Percentiles rank a stretch among this genome's conserved stretches.
These are phyloP conservation scores for Abscondita cerata DNA, from an alignment of 2,888 invertebrate genomes.

Conservation along the genomic window DNA sequence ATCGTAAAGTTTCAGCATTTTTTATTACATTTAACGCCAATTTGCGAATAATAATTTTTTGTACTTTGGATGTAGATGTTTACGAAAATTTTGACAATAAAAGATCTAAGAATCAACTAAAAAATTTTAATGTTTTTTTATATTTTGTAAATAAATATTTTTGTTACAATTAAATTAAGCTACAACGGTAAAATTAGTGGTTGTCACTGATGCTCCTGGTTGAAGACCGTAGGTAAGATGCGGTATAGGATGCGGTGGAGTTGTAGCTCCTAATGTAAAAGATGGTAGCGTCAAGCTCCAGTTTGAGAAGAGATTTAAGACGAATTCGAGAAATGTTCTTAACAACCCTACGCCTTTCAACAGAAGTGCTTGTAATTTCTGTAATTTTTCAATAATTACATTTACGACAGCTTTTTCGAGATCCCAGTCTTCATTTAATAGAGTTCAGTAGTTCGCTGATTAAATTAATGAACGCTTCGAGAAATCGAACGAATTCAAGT, in stretches of 20 bases:
- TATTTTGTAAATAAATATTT: no score
- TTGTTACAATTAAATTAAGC: no score
- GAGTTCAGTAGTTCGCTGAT: slow-evolving; percentile 42
- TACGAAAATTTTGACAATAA: no score
- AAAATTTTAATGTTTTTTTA: no score
- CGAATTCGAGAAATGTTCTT: slow-evolving; percentile 44
- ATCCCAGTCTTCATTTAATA: slow-evolving; percentile 45
- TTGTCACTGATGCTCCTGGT: background rate
- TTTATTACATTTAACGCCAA: no score
- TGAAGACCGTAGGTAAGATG: slow-evolving; percentile 19
- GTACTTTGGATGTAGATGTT: no score
- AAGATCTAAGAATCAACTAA: no score
- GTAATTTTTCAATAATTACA: slow-evolving; percentile 40
- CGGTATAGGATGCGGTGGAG: background rate
- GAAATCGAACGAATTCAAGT: slow-evolving; percentile 42
- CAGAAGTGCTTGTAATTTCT: slow-evolving; percentile 41
- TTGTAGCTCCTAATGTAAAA: slow-evolving; percentile 16
- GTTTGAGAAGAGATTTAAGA: slow-evolving; percentile 36
- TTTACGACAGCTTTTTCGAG: slow-evolving; percentile 39
- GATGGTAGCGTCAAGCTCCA: slow-evolving; percentile 40
- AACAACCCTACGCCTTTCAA: slow-evolving; percentile 42
- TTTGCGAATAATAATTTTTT: no score
- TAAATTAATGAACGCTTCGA: slow-evolving; percentile 43
- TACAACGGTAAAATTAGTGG: background rate
- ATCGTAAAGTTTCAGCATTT: no score